phyloP scores from a whole-genome alignment of 2,797 vertebrate species.

The Pangasius macronema region DNA sequence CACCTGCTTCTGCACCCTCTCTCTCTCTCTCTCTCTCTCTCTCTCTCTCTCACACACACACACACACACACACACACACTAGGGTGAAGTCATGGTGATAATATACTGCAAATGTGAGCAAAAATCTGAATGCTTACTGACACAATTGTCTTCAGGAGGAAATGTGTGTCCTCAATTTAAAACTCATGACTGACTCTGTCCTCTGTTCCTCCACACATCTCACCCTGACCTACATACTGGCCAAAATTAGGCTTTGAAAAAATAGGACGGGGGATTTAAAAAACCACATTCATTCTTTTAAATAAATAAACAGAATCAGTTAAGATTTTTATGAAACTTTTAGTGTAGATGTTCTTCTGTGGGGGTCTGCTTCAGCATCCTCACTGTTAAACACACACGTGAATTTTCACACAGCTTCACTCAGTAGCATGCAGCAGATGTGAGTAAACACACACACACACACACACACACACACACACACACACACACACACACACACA shows the following conservation, averaged over 20 bases:
- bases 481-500: too few relatives aligned
- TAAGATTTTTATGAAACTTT: neutral
- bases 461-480: neutral
- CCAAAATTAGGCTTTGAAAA: neutral
- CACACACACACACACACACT: slow-evolving; percentile 7
- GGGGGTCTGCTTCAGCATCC: neutral
- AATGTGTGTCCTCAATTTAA: neutral
- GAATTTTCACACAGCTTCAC: neutral
- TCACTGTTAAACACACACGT: neutral
- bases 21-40: neutral
- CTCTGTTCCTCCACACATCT: neutral
- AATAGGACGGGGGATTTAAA: neutral
- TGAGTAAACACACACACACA: neutral
- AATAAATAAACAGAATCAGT: neutral
- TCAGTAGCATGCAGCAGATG: too few relatives aligned
- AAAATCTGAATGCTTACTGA: slow-evolving; percentile 1
- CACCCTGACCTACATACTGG: slow-evolving; percentile 13
- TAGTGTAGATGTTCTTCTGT: neutral
- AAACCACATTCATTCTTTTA: neutral
- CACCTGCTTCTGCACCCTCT: neutral
- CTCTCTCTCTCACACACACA: neutral
- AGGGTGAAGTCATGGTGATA: neutral
- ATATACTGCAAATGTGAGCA: slow-evolving; percentile 7
- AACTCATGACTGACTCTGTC: neutral
- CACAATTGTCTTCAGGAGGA: neutral